These are phyloP conservation scores for Pholis gunnellus DNA, from an alignment of 2,113 vertebrate species.

Conservation along the genomic window DNA sequence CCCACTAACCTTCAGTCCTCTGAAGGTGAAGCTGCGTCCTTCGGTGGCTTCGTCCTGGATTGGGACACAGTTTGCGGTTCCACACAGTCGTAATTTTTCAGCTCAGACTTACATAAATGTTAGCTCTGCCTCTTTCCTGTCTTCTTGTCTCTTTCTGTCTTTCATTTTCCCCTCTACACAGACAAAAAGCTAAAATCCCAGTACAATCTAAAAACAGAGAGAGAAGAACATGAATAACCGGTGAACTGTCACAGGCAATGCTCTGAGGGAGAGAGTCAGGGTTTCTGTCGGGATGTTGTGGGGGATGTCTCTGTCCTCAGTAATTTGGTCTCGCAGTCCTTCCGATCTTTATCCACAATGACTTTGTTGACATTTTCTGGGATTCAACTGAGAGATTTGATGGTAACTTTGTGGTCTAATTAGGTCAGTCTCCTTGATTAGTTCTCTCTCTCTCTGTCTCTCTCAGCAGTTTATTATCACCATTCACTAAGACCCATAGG, in stretches of 20 bases:
- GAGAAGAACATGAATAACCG: slow-evolving; percentile 17
- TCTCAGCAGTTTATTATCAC: slow-evolving; percentile 39
- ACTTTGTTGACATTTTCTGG: slow-evolving; percentile 82
- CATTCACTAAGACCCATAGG: background rate
- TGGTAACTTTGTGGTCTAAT: slow-evolving; percentile 73
- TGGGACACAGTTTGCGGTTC: background rate
- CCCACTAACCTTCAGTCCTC: slow-evolving; percentile 1
- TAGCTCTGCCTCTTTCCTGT: background rate
- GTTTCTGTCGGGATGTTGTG: slow-evolving; percentile 6
- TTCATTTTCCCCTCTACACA: background rate
- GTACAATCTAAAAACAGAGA: slow-evolving; percentile 6
- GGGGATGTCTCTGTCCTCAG: slow-evolving; percentile 72
- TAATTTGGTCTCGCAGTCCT: slow-evolving; percentile 63
- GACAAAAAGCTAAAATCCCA: background rate
- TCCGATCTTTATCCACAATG: slow-evolving; percentile 77
- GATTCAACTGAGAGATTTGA: slow-evolving; percentile 66
- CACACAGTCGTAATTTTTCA: background rate
- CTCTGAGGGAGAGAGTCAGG: slow-evolving; percentile 31
- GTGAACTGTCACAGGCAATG: background rate
- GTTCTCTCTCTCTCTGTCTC: slow-evolving; percentile 51
- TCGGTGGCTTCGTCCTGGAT: background rate
- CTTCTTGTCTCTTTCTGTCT: background rate
- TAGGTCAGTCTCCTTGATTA: slow-evolving; percentile 66
- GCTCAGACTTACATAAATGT: background rate
- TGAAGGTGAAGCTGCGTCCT: slow-evolving; percentile 15